phyloP scores from a whole-genome alignment of 2,797 vertebrate genomes.

The Dallia pectoralis region DNA sequence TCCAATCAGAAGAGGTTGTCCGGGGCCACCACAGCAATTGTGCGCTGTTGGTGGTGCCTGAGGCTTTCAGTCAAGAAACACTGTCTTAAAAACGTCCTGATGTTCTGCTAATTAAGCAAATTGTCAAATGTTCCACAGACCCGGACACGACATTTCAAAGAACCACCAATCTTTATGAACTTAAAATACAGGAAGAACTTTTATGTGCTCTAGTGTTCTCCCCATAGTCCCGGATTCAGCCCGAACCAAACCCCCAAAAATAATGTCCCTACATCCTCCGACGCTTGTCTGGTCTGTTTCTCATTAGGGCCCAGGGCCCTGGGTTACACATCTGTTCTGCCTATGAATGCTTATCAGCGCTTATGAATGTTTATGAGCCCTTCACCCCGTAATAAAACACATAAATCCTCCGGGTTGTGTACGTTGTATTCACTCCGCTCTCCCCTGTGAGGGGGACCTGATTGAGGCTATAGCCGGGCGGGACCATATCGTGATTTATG shows the following conservation, averaged over 20 bases:
- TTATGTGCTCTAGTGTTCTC: not conserved
- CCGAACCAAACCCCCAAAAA: not conserved
- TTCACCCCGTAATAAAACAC: constrained; percentile 54
- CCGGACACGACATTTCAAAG: not conserved
- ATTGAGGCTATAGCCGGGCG: constrained; percentile 27
- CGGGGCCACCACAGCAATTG: no score
- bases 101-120: not conserved
- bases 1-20: no score
- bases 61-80: no score
- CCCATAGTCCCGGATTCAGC: no score
- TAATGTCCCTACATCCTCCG: not conserved
- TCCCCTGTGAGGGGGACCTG: constrained; percentile 24
- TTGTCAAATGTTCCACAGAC: not conserved
- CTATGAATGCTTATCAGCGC: constrained; percentile 57
- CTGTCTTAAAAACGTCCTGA: not conserved
- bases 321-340: constrained; percentile 32
- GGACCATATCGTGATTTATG: constrained; percentile 67
- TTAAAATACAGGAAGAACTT: not conserved
- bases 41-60: no score
- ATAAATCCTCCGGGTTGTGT: constrained; percentile 57
- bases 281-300: constrained; percentile 18
- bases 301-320: constrained; percentile 43
- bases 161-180: not conserved
- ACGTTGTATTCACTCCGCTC: constrained; percentile 59
- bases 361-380: constrained; percentile 31